These are phyloP conservation scores for Tyria jacobaeae DNA, from an alignment of 2,888 invertebrate species.

Conservation along the genomic window DNA sequence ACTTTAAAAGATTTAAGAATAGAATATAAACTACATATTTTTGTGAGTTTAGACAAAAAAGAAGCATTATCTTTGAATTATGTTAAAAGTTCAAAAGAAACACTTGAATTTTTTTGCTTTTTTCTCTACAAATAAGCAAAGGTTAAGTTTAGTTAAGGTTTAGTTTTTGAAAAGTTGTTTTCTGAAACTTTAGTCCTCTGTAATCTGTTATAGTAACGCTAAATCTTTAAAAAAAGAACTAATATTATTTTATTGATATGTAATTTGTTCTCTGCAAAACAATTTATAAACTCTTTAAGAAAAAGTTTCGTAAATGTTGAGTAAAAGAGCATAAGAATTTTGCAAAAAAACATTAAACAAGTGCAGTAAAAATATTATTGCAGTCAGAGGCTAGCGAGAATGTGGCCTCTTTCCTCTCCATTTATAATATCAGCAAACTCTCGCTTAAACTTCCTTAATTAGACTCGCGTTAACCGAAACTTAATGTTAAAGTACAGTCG, in stretches of 20 bases:
- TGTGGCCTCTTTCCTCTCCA: constrained; percentile 70
- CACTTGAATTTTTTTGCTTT: not conserved
- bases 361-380: constrained; percentile 65
- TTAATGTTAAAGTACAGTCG: constrained; percentile 72
- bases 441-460: constrained; percentile 72
- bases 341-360: constrained; percentile 52
- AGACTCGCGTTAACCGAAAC: constrained; percentile 73
- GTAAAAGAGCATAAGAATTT: constrained; percentile 50
- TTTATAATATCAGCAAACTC: constrained; percentile 76
- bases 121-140: not conserved
- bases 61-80: not conserved
- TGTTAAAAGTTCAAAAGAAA: not conserved
- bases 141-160: not conserved
- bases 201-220: not conserved
- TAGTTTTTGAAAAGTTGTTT: not conserved
- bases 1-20: constrained; percentile 1
- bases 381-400: constrained; percentile 55
- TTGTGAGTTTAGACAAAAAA: not conserved
- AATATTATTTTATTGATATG: too few species aligned
- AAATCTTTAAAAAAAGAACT: not conserved
- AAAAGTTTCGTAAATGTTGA: constrained; percentile 15
- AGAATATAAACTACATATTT: constrained; percentile 1
- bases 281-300: constrained; percentile 23
- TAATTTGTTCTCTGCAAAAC: constrained; percentile 10
- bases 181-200: not conserved